phyloP scores from a whole-genome alignment of 2,113 vertebrate species.

The Rhabdornis inornatus region DNA sequence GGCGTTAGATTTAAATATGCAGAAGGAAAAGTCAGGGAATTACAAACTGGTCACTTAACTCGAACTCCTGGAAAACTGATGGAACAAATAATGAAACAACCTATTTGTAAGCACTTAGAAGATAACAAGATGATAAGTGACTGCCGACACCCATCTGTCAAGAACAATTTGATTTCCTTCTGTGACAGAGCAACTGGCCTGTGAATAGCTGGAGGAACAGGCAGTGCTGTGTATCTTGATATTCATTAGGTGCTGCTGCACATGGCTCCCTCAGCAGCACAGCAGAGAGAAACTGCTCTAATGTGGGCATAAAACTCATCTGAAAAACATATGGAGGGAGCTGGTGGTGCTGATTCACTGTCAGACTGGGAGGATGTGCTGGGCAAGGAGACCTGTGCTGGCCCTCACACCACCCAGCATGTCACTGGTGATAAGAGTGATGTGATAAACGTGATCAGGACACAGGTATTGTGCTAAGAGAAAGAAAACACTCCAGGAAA shows the following conservation, averaged over 20 bases:
- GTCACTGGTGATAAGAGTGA: not conserved
- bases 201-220: constrained; percentile 17
- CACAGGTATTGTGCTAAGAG: accelerated
- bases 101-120: constrained; percentile 57
- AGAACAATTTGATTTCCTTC: constrained; percentile 55
- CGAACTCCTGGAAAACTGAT: not conserved
- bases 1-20: not conserved
- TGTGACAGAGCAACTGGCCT: constrained; percentile 14
- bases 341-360: not conserved
- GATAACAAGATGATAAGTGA: constrained; percentile 68
- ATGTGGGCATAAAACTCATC: constrained; percentile 7
- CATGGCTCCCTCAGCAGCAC: constrained; percentile 1
- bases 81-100: constrained; percentile 54
- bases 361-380: not conserved
- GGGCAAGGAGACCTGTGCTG: not conserved
- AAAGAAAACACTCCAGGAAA: not conserved
- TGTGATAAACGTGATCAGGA: not conserved
- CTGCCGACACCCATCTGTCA: constrained; percentile 51
- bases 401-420: not conserved
- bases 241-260: constrained; percentile 22
- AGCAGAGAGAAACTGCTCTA: not conserved
- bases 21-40: not conserved
- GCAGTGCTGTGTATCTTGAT: constrained; percentile 13
- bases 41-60: not conserved
- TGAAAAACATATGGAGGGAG: not conserved